Conservation (phyloP, 2,888 invertebrate species). For the Neoaliturus tenellus region DNA sequence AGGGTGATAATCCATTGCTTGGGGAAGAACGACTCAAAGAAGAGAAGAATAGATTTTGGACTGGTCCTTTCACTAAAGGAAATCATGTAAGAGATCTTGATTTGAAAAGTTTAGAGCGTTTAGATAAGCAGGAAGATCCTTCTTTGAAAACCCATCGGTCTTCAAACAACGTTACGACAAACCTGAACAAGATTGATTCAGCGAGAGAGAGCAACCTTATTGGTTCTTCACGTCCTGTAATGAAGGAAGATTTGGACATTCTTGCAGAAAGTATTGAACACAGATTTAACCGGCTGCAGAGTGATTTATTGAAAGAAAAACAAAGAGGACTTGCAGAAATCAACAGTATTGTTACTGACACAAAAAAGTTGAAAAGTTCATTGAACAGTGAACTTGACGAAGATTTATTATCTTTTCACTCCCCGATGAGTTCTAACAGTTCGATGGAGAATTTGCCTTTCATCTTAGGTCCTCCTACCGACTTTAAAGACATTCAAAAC, state of each 20-base stretch:
- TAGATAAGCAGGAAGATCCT: background rate
- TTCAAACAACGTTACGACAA: background rate
- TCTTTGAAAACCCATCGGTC: background rate
- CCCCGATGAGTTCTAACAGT: conserved; percentile 9
- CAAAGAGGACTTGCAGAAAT: background rate
- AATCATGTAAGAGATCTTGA: background rate
- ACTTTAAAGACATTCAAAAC: conserved; percentile 24
- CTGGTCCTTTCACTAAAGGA: background rate
- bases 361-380: background rate
- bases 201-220: background rate
- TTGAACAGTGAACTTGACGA: conserved; percentile 10
- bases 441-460: conserved; percentile 29
- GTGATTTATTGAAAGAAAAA: conserved; percentile 38
- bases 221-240: conserved; percentile 29
- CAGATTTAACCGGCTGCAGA: conserved; percentile 22
- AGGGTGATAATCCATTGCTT: background rate
- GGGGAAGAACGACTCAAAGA: background rate
- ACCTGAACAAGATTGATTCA: background rate
- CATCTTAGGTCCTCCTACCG: background rate
- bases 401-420: conserved; percentile 19
- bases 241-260: conserved; percentile 38
- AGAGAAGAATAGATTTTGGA: conserved; percentile 10
- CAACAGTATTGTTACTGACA: background rate
- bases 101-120: background rate
- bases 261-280: conserved; percentile 30